Evolutionary conservation across 2,113 vertebrate genomes (phyloP).

Genomic region (Terrapene triunguis): DNA sequence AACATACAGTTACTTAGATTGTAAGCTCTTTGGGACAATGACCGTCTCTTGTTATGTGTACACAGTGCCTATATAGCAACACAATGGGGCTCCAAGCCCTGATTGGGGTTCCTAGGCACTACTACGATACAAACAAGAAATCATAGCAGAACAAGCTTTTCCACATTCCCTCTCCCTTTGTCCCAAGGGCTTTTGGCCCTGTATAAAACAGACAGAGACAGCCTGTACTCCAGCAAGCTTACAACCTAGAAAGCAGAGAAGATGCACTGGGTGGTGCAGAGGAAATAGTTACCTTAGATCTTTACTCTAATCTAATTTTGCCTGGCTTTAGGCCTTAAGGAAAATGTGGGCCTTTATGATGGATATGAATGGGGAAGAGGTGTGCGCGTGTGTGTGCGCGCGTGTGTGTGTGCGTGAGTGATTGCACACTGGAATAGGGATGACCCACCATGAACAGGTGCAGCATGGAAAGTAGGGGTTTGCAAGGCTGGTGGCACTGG

Average conservation of each 20-base stretch:
- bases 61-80: background rate
- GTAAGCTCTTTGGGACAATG: background rate
- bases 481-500: background rate
- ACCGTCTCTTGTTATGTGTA: background rate
- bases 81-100: background rate
- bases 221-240: background rate
- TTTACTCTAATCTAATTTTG: background rate
- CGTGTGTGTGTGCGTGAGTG: too few relatives aligned
- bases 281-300: background rate
- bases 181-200: background rate
- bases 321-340: background rate
- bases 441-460: background rate
- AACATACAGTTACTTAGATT: background rate
- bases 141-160: background rate
- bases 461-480: background rate
- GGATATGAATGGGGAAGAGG: background rate
- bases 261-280: background rate
- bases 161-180: background rate
- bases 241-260: background rate
- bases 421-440: background rate
- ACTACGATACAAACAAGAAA: background rate
- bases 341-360: background rate
- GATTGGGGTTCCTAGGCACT: background rate
- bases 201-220: background rate
- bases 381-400: too few relatives aligned